These are phyloP conservation scores for Poeciliopsis turneri DNA, from an alignment of 2,797 vertebrate species.

Conservation along the genomic window DNA sequence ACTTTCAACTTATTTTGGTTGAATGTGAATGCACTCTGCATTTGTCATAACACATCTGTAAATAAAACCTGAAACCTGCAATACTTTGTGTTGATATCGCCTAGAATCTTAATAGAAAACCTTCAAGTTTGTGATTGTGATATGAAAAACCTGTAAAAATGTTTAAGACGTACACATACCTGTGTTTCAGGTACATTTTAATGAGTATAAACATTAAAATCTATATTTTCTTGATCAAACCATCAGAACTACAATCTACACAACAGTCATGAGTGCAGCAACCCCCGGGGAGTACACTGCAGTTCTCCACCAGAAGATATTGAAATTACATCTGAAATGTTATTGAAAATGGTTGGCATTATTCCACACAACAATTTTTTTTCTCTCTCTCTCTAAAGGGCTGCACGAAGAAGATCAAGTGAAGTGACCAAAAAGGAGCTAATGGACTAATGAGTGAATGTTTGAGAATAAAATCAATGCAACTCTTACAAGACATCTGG, in stretches of 20 bases:
- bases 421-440: not conserved
- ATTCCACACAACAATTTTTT: not conserved
- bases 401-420: constrained; percentile 9
- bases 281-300: constrained; percentile 73
- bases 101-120: not conserved
- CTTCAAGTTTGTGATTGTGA: not conserved
- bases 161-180: not conserved
- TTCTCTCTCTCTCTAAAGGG: constrained; percentile 41
- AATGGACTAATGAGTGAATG: not conserved
- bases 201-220: not conserved
- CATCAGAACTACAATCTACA: constrained; percentile 78
- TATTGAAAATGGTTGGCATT: not conserved
- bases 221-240: constrained; percentile 2
- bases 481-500: not conserved
- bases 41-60: not conserved
- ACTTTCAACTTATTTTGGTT: not conserved
- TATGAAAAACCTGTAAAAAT: not conserved
- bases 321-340: not conserved
- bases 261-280: constrained; percentile 81
- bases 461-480: not conserved
- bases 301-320: constrained; percentile 68
- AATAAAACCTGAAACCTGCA: not conserved
- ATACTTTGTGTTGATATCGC: not conserved
- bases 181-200: not conserved
- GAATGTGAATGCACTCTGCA: not conserved